These are phyloP conservation scores for Micronisus gabar DNA, from an alignment of 2,113 vertebrate genomes.

Conservation along the genomic window DNA sequence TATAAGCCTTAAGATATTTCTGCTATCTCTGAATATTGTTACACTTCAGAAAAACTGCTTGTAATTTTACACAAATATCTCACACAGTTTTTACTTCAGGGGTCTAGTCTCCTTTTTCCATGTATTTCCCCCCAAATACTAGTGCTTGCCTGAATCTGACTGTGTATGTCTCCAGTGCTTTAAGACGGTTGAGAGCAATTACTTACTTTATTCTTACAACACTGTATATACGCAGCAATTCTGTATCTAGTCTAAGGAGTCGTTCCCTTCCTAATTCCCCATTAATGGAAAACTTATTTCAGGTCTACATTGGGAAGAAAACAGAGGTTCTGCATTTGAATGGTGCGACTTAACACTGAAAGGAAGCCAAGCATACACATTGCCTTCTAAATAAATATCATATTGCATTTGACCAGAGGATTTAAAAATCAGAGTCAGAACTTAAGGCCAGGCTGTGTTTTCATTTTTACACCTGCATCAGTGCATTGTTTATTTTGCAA, in stretches of 20 bases:
- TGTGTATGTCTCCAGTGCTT: background rate
- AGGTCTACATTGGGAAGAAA: background rate
- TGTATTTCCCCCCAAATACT: background rate
- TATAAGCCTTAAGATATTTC: background rate
- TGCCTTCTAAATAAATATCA: background rate
- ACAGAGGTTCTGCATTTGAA: background rate
- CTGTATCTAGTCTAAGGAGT: background rate
- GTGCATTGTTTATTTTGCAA: background rate
- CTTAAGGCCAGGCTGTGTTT: background rate
- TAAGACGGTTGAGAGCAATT: background rate
- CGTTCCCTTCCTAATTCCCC: background rate
- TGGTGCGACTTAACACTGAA: slow-evolving; percentile 15
- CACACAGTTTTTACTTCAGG: background rate
- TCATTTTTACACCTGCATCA: background rate
- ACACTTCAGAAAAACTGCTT: background rate
- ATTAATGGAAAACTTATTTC: background rate
- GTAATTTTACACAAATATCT: background rate
- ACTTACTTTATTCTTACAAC: background rate
- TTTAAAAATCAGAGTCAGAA: background rate
- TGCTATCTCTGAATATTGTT: background rate
- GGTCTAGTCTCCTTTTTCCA: background rate
- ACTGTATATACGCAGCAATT: background rate
- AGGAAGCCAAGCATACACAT: background rate
- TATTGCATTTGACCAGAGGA: background rate
- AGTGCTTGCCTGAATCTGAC: background rate